Conservation (phyloP, 1,140 invertebrate genomes). For the Papilio machaon region DNA sequence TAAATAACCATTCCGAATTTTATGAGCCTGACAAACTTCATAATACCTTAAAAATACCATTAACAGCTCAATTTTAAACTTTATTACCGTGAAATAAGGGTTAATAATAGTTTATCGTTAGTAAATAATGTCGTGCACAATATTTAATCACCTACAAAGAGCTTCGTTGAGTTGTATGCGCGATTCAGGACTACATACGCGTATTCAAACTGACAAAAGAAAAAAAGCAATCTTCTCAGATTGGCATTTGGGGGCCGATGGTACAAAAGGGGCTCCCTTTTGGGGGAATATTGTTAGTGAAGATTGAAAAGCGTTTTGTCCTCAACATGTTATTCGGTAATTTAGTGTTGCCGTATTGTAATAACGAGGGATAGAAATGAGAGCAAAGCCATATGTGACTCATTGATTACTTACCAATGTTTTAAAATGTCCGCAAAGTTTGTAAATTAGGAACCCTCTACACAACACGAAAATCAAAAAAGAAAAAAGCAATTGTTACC, state of each 20-base stretch:
- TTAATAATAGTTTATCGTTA: conserved; percentile 39
- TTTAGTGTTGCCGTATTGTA: conserved; percentile 74
- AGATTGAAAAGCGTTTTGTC: conserved; percentile 80
- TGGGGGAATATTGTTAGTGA: conserved; percentile 73
- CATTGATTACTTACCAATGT: conserved; percentile 75
- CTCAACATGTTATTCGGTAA: conserved; percentile 78
- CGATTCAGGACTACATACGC: conserved; percentile 68
- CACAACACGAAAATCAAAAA: neutral
- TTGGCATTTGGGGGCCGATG: conserved; percentile 74
- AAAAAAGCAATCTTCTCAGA: conserved; percentile 80
- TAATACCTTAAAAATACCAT: conserved; percentile 48
- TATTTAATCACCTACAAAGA: conserved; percentile 80
- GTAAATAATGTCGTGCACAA: conserved; percentile 56
- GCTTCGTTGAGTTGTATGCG: conserved; percentile 58
- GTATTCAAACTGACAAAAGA: conserved; percentile 81
- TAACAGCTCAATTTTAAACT: conserved; percentile 49
- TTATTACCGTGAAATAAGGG: conserved; percentile 46
- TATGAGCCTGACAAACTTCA: conserved; percentile 50
- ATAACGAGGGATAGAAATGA: conserved; percentile 74
- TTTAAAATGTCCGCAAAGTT: conserved; percentile 27
- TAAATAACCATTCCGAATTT: conserved; percentile 78
- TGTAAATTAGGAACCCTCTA: neutral
- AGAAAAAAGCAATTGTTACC: too few relatives aligned
- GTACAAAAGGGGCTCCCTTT: conserved; percentile 72
- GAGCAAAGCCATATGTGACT: conserved; percentile 71